phyloP scores from a whole-genome alignment of 2,888 invertebrate species.

The Pachymerium ferrugineum region DNA sequence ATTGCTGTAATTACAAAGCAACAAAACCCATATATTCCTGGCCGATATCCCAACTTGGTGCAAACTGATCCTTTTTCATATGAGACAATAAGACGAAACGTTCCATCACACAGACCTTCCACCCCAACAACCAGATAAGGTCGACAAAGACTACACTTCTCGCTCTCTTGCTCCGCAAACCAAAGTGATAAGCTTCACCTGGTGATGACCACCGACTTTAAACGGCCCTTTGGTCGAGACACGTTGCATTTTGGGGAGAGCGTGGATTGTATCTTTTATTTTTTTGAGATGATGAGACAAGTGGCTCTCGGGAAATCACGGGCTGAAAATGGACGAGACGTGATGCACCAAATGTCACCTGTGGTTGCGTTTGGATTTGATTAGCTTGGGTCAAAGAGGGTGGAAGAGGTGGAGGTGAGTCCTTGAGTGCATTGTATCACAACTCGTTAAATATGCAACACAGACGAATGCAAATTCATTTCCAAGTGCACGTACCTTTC shows the following conservation, averaged over 20 bases:
- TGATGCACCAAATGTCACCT: constrained; percentile 27
- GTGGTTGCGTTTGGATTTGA: constrained; percentile 23
- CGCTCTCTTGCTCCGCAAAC: neutral
- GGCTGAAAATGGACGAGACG: constrained; percentile 23
- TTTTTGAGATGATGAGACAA: constrained; percentile 24
- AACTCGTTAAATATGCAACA: constrained; percentile 20
- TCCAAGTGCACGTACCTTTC: constrained; percentile 27
- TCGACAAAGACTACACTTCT: neutral
- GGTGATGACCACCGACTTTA: constrained; percentile 8
- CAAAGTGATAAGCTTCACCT: neutral
- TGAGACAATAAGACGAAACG: no score
- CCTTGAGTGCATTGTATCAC: constrained; percentile 10
- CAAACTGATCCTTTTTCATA: no score
- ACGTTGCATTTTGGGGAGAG: neutral
- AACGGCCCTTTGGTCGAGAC: constrained; percentile 11
- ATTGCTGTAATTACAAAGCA: no score
- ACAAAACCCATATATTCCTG: no score
- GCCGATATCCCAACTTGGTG: no score
- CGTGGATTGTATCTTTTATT: constrained; percentile 12
- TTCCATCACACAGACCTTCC: no score
- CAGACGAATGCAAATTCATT: constrained; percentile 25
- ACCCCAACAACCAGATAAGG: no score
- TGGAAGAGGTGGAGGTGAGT: neutral
- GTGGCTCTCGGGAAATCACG: constrained; percentile 23
- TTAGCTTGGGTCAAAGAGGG: constrained; percentile 19